Conservation (phyloP, 2,888 invertebrate species). For the Catocala nupta region DNA sequence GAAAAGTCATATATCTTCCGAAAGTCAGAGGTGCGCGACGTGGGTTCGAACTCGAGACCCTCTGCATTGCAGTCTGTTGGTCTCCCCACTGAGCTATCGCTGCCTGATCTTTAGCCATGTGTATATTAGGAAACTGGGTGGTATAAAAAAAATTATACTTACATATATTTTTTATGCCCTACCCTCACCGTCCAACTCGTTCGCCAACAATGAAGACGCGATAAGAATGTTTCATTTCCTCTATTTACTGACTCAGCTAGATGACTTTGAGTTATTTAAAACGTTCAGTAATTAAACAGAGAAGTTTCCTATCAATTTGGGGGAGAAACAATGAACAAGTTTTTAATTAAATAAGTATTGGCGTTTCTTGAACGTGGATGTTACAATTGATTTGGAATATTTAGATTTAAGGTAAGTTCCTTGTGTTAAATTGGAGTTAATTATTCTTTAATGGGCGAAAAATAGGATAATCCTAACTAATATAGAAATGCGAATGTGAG, state of each 20-base stretch:
- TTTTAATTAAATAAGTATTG: slow-evolving; percentile 75
- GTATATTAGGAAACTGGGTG: too few species aligned
- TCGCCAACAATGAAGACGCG: not conserved
- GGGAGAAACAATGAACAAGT: slow-evolving; percentile 62
- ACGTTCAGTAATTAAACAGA: slow-evolving; percentile 63
- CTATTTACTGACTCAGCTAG: slow-evolving; percentile 49
- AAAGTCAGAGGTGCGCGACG: too few species aligned
- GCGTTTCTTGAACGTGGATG: slow-evolving; percentile 58
- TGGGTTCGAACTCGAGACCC: too few species aligned
- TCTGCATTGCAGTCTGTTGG: too few species aligned
- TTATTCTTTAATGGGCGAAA: not conserved
- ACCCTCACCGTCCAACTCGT: too few species aligned
- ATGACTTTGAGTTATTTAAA: slow-evolving; percentile 66
- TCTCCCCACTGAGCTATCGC: too few species aligned
- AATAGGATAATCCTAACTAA: too few species aligned
- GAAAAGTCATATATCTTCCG: too few species aligned
- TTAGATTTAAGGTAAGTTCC: slow-evolving; percentile 28
- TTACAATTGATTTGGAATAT: slow-evolving; percentile 65
- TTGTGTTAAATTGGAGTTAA: not conserved
- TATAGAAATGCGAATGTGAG: too few species aligned
- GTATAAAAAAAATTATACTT: too few species aligned
- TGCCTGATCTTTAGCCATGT: too few species aligned
- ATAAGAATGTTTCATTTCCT: slow-evolving; percentile 50
- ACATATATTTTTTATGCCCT: too few species aligned
- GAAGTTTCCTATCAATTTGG: slow-evolving; percentile 55